Evolutionary conservation across 1,140 invertebrate genomes (phyloP).

Genomic region (Pachyrhynchus sulphureomaculatus): DNA sequence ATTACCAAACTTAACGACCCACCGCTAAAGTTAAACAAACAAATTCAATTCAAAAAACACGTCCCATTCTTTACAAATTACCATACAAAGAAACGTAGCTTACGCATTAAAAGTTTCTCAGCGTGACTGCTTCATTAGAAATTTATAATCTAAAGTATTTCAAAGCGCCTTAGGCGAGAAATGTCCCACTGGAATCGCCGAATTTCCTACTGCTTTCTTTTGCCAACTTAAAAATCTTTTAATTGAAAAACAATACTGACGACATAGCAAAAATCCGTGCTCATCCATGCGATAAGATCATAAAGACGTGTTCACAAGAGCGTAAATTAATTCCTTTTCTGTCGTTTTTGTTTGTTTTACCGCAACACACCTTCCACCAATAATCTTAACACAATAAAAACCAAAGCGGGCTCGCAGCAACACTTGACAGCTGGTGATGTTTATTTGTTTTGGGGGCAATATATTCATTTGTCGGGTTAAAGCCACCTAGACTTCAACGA

Average conservation of each 20-base stretch:
- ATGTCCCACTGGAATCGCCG: conserved; percentile 18
- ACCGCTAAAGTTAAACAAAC: neutral
- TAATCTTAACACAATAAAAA: conserved; percentile 19
- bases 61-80: conserved; percentile 6
- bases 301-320: conserved; percentile 20
- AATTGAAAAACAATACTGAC: conserved; percentile 23
- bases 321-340: conserved; percentile 27
- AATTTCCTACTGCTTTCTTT: conserved; percentile 19
- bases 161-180: conserved; percentile 10
- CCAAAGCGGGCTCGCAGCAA: conserved; percentile 12
- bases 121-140: neutral
- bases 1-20: too few relatives aligned
- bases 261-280: conserved; percentile 18
- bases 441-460: conserved; percentile 25
- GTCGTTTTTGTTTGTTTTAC: conserved; percentile 20
- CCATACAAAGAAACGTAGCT: neutral
- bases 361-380: conserved; percentile 21
- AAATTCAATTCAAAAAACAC: neutral
- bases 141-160: neutral
- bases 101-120: neutral
- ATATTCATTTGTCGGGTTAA: conserved; percentile 22
- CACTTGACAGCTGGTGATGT: conserved; percentile 26
- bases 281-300: conserved; percentile 20
- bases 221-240: conserved; percentile 6
- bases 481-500: conserved; percentile 26